A percentile compares a stretch with the other conserved stretches of the same genome.
Conservation (phyloP, 2,113 vertebrate genomes). For the Gasterosteus nipponicus region DNA sequence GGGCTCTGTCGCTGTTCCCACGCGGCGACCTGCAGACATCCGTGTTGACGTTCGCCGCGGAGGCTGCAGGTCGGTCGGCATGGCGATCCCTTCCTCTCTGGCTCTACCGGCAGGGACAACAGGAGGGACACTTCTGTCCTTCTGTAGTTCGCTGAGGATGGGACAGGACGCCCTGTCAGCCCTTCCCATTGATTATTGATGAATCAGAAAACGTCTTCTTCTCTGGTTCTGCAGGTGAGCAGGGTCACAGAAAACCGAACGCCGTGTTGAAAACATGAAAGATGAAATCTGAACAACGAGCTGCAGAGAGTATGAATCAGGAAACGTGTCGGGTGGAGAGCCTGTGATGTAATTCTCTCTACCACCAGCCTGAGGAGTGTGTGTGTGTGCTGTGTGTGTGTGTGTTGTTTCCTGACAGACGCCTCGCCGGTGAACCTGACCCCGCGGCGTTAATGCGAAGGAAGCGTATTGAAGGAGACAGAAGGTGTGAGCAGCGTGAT, state of each 20-base stretch:
- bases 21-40: constrained; percentile 32
- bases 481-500: constrained; percentile 10
- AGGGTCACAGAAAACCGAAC: constrained; percentile 7
- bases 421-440: constrained; percentile 43
- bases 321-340: constrained; percentile 18
- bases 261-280: background rate
- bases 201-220: background rate
- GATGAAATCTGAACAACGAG: too few species aligned
- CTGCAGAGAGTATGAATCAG: background rate
- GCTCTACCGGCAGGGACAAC: constrained; percentile 28
- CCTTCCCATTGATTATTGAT: constrained; percentile 41
- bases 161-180: background rate
- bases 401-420: constrained; percentile 55
- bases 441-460: background rate
- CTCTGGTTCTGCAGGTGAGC: too few species aligned
- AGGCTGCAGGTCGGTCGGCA: background rate
- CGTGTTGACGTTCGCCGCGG: constrained; percentile 14
- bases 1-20: constrained; percentile 11
- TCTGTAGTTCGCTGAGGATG: constrained; percentile 9
- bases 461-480: constrained; percentile 1
- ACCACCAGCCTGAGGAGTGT: constrained; percentile 44
- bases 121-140: background rate
- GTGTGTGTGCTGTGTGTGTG: constrained; percentile 10
- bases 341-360: constrained; percentile 37
- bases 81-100: background rate